A percentile compares a stretch with the other conserved stretches of the same genome.
Evolutionary conservation across 2,888 invertebrate genomes (phyloP).

Genomic region (Polydrusus cervinus): DNA sequence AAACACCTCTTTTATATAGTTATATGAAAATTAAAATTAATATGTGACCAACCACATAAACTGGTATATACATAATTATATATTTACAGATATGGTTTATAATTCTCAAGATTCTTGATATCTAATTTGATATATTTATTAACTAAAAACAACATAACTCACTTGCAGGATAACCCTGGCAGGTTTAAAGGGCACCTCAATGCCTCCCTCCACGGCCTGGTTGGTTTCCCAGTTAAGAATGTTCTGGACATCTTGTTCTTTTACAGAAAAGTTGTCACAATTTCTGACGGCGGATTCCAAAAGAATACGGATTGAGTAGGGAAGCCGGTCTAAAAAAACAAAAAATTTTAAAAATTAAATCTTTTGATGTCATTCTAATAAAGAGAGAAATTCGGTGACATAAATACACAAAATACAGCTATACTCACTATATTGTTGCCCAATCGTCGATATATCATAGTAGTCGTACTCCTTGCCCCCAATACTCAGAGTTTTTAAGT

Average conservation of each 20-base stretch:
- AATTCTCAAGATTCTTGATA: too few relatives aligned
- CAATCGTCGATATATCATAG: slow-evolving; percentile 84
- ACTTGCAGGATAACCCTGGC: slow-evolving; percentile 97
- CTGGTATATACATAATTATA: too few relatives aligned
- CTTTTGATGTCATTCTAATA: too few relatives aligned
- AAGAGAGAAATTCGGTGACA: too few relatives aligned
- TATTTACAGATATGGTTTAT: too few relatives aligned
- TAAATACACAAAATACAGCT: too few relatives aligned
- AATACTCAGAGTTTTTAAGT: slow-evolving; percentile 77
- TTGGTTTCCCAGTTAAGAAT: slow-evolving; percentile 91
- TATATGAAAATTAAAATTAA: too few relatives aligned
- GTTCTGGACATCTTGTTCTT: slow-evolving; percentile 88
- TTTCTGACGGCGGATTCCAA: slow-evolving; percentile 96
- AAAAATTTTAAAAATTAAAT: not conserved
- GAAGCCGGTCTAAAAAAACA: slow-evolving; percentile 83
- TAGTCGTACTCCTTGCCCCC: slow-evolving; percentile 82
- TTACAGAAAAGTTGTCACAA: slow-evolving; percentile 96
- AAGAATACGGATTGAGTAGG: slow-evolving; percentile 93
- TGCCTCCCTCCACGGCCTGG: slow-evolving; percentile 79
- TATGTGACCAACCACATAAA: too few relatives aligned
- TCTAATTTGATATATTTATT: too few relatives aligned
- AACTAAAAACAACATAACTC: slow-evolving; percentile 41
- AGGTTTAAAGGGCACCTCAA: slow-evolving; percentile 97
- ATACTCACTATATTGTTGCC: slow-evolving; percentile 86
- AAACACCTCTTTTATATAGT: too few relatives aligned